phyloP scores from a whole-genome alignment of 2,888 invertebrate genomes.

The Xestia ashworthii region DNA sequence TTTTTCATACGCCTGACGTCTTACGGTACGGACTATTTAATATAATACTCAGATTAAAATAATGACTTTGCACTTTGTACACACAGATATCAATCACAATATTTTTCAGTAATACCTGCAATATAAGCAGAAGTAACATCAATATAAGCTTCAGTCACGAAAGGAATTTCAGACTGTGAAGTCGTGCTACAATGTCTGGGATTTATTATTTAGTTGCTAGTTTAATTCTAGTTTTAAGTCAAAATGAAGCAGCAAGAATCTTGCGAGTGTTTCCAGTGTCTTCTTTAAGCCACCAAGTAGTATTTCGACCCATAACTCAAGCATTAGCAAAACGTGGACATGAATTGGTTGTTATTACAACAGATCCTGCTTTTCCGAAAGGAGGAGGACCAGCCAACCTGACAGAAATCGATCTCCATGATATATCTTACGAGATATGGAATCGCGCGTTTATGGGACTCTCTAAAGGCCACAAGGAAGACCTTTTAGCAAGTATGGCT shows the following conservation, averaged over 20 bases:
- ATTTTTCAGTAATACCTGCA: not conserved
- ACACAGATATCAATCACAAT: constrained; percentile 5
- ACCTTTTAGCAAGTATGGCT: not conserved
- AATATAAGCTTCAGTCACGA: no score
- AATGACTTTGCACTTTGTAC: not conserved
- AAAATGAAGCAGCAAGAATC: constrained; percentile 31
- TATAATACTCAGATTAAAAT: constrained; percentile 1
- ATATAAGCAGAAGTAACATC: not conserved
- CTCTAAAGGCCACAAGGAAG: constrained; percentile 17
- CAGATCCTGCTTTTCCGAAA: constrained; percentile 62
- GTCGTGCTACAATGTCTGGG: constrained; percentile 1
- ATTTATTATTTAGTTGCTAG: not conserved
- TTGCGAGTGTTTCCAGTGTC: constrained; percentile 30
- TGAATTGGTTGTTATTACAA: constrained; percentile 40
- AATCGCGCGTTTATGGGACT: constrained; percentile 29
- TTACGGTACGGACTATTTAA: not conserved
- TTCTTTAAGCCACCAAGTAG: constrained; percentile 47
- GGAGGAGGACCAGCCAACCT: constrained; percentile 74
- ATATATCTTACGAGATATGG: constrained; percentile 72
- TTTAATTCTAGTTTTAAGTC: not conserved
- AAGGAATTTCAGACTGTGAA: not conserved
- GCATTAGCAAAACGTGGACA: constrained; percentile 29
- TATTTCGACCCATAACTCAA: constrained; percentile 33
- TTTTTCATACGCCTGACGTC: not conserved
- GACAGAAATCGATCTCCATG: constrained; percentile 76